A percentile compares a stretch with the other conserved stretches of the same genome.
Conservation (phyloP, 1,140 invertebrate genomes). For the Idris sp. region DNA sequence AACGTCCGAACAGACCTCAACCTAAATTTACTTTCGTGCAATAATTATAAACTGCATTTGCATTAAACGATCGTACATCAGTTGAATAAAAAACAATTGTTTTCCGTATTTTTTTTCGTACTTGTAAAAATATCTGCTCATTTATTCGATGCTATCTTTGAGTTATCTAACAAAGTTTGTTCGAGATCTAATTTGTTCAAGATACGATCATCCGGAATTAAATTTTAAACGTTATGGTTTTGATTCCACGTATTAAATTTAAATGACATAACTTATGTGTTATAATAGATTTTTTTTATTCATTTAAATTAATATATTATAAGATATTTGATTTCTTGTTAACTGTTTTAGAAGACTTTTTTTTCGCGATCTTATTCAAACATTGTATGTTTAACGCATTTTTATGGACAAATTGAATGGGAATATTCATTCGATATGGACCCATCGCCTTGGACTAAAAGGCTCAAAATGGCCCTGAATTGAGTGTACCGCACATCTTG, state of each 20-base stretch:
- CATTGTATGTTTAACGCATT: conserved; percentile 1
- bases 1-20: conserved; percentile 50
- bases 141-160: too few relatives aligned
- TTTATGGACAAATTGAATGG: conserved; percentile 26
- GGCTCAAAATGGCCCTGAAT: conserved; percentile 37
- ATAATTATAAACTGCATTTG: conserved; percentile 28
- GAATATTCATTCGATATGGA: conserved; percentile 18
- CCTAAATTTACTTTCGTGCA: conserved; percentile 38
- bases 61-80: conserved; percentile 25
- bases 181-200: too few relatives aligned
- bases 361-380: conserved; percentile 3
- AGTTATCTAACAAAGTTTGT: too few relatives aligned
- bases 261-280: too few relatives aligned
- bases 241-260: too few relatives aligned
- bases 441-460: conserved; percentile 49
- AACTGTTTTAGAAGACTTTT: too few relatives aligned
- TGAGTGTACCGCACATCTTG: conserved; percentile 28
- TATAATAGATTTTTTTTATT: too few relatives aligned
- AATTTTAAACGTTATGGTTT: too few relatives aligned
- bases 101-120: background rate
- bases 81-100: background rate
- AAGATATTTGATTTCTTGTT: too few relatives aligned
- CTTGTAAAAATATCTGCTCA: too few relatives aligned
- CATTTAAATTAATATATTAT: too few relatives aligned
- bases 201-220: too few relatives aligned